Percentiles rank a stretch among this genome's conserved stretches.
phyloP scores from a whole-genome alignment of 2,797 vertebrate species.

The Sebastolobus altivelis region DNA sequence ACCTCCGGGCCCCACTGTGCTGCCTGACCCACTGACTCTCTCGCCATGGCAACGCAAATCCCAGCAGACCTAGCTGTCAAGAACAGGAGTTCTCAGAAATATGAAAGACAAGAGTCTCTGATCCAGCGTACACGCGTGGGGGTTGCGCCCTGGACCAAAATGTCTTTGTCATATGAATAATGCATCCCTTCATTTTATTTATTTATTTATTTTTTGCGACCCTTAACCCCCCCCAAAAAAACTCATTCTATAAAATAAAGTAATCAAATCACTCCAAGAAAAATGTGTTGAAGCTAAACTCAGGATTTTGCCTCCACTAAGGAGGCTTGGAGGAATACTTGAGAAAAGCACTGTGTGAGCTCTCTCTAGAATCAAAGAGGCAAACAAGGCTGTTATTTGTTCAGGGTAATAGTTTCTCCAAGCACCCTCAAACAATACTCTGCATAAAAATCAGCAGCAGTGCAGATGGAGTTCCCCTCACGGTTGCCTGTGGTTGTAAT shows the following conservation, averaged over 20 bases:
- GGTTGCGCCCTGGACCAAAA: slow-evolving; percentile 28
- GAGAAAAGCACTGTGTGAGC: slow-evolving; percentile 22
- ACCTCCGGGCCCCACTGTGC: slow-evolving; percentile 40
- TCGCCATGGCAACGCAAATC: slow-evolving; percentile 75
- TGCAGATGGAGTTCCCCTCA: slow-evolving; percentile 26
- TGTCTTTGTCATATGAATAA: slow-evolving; percentile 54
- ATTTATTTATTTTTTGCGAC: slow-evolving; percentile 13
- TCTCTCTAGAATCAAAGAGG: slow-evolving; percentile 56
- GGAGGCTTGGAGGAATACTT: background rate
- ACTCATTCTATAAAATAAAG: background rate
- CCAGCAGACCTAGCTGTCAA: slow-evolving; percentile 78
- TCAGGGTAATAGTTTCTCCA: slow-evolving; percentile 57
- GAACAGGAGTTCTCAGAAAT: slow-evolving; percentile 66
- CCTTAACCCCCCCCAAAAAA: background rate
- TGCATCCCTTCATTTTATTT: slow-evolving; percentile 14
- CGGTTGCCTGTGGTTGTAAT: slow-evolving; percentile 8
- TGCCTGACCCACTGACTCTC: slow-evolving; percentile 64
- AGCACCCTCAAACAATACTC: slow-evolving; percentile 41
- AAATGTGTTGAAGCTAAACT: slow-evolving; percentile 42
- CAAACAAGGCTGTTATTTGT: slow-evolving; percentile 64
- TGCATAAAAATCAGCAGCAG: slow-evolving; percentile 37
- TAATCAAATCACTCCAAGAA: slow-evolving; percentile 23
- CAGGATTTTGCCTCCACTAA: slow-evolving; percentile 16
- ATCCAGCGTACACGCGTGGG: slow-evolving; percentile 33
- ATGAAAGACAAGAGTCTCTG: slow-evolving; percentile 67